These are phyloP conservation scores for Mus spicilegus DNA, from an alignment of 2,113 vertebrate genomes.

Conservation along the genomic window DNA sequence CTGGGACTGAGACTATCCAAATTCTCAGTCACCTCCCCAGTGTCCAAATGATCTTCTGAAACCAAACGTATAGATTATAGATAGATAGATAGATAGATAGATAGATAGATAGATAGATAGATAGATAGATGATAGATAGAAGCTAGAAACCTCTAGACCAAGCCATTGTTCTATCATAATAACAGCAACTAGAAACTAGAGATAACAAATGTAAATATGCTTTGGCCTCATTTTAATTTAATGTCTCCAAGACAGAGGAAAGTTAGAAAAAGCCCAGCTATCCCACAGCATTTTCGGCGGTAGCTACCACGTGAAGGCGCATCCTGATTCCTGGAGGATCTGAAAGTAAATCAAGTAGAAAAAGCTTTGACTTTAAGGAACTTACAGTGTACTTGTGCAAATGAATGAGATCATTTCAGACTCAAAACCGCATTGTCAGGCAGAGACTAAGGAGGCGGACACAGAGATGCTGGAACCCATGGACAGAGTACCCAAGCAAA, in stretches of 20 bases:
- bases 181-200: not conserved
- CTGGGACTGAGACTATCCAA: not conserved
- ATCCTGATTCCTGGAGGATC: not conserved
- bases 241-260: not conserved
- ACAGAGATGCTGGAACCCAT: not conserved
- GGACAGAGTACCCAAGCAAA: not conserved
- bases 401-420: not conserved
- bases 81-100: no score
- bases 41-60: slow-evolving; percentile 39
- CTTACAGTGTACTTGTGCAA: not conserved
- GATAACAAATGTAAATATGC: not conserved
- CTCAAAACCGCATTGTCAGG: not conserved
- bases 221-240: not conserved
- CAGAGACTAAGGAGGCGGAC: not conserved
- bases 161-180: not conserved
- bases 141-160: not conserved
- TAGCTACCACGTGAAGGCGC: not conserved
- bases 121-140: no score
- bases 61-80: not conserved
- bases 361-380: not conserved
- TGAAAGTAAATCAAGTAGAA: not conserved
- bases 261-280: not conserved
- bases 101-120: no score
- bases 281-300: not conserved
- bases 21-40: not conserved